Percentiles rank a stretch among this genome's conserved stretches.
These are phyloP conservation scores for Diachasma alloeum DNA, from an alignment of 1,140 invertebrate species.

Conservation along the genomic window DNA sequence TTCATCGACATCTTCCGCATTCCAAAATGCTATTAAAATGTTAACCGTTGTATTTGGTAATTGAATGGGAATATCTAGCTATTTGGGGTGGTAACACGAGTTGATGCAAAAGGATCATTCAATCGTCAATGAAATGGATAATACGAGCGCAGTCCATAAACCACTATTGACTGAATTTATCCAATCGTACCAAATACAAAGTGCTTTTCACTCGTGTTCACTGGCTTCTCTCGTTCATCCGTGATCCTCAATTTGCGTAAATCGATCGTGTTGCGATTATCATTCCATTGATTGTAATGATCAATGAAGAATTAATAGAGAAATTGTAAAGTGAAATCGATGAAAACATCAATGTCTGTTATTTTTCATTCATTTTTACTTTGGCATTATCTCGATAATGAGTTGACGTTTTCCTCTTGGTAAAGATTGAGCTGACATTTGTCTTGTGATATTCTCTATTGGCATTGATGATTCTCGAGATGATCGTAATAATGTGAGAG, in stretches of 20 bases:
- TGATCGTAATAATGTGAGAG: too few species aligned
- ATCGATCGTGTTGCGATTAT: neutral
- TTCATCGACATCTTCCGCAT: neutral
- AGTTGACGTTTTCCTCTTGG: too few species aligned
- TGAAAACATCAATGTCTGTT: too few species aligned
- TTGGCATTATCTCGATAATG: too few species aligned
- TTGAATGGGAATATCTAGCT: neutral
- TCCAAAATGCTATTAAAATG: too few species aligned
- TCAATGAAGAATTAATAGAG: neutral
- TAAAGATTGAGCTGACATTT: too few species aligned
- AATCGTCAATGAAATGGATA: slow-evolving; percentile 2
- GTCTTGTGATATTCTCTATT: too few species aligned
- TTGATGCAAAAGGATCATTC: slow-evolving; percentile 5
- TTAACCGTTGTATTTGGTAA: neutral
- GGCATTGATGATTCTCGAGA: too few species aligned
- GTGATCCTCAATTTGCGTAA: neutral
- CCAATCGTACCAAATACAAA: neutral
- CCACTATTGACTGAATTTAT: neutral
- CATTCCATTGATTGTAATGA: neutral
- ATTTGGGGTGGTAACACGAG: neutral
- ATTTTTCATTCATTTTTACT: too few species aligned
- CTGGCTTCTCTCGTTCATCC: neutral
- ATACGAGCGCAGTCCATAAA: neutral
- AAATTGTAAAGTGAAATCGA: neutral
- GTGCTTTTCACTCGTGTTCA: neutral